These are phyloP conservation scores for Dolomedes plantarius DNA, from an alignment of 2,888 invertebrate species.

Conservation along the genomic window DNA sequence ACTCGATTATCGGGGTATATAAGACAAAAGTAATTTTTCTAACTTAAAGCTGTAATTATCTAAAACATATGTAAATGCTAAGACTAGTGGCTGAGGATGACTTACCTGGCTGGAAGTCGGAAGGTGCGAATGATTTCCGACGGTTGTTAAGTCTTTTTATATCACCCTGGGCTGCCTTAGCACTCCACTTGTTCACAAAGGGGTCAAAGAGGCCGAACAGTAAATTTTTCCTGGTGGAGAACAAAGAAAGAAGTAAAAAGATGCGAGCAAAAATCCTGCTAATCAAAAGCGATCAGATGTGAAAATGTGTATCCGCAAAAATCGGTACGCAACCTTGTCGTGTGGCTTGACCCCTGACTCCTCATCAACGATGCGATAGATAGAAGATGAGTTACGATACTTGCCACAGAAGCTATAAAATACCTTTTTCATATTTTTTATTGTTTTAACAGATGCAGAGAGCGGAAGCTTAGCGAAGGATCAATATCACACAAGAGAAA, in stretches of 20 bases:
- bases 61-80: too few species aligned
- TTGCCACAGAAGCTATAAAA: constrained; percentile 38
- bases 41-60: too few species aligned
- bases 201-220: constrained; percentile 51
- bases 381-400: constrained; percentile 56
- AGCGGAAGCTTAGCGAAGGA: not conserved
- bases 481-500: not conserved
- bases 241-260: constrained; percentile 16
- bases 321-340: constrained; percentile 60
- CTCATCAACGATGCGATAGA: constrained; percentile 44
- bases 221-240: constrained; percentile 62
- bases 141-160: constrained; percentile 38
- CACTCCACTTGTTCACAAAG: constrained; percentile 43
- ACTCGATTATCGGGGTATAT: too few species aligned
- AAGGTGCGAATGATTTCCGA: constrained; percentile 44
- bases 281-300: constrained; percentile 65
- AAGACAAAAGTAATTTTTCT: too few species aligned
- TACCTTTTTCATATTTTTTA: constrained; percentile 3
- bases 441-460: not conserved
- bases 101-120: constrained; percentile 36
- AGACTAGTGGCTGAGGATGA: not conserved
- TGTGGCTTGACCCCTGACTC: constrained; percentile 18
- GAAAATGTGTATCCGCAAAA: constrained; percentile 67
- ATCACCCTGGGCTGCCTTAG: constrained; percentile 34
- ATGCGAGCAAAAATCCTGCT: constrained; percentile 23